Evolutionary conservation across 1,140 invertebrate genomes (phyloP), one percentile per base, ranked within the genome.

Genomic region (Drosophila kepulauana): DNA sequence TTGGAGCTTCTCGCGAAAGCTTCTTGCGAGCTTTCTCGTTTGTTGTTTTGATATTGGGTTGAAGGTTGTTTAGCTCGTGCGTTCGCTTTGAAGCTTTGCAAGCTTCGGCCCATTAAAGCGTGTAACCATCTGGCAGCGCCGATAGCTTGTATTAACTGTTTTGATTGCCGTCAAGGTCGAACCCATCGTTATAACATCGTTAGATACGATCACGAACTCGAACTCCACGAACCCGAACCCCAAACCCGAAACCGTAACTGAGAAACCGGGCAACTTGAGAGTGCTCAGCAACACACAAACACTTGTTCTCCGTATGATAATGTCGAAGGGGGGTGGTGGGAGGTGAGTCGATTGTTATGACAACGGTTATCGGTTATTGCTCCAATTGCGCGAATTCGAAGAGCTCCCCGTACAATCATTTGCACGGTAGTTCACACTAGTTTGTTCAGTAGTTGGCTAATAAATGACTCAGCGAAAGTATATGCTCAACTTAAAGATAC

Each of bases 351-450:
- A 67, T 67, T 59, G 35, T 59, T 54, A 16, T 64, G 20, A 43
- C 3, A 43, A 7, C 54, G n/a, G 41, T 75, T 75, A 75, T 70
- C 72, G 72, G 72, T 75, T 75, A 41, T 63, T 75, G 72, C 58
- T 41, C 72, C 51, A 25, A 25, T 61, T 56, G 57, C 45, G 43
- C 25, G 46, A 63, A 51, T 30, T 43, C n/a, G 28, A 48, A 46
- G 38, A 25, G 7, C 16, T 33, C 33, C 35, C 35, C 35, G 6
- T 6, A 54, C 51, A 6, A 33, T 35, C 6, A 35, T 63, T 25
- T 15, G 11, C 30, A 3, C 35, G 8, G 10, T 7, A 38, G 30
- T 15, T 54, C 7, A 38, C 35, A 5, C 10, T 63, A 16, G 28
- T 16, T 48, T 5, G 41, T 28, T 7, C 28, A 49, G 54, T 25